Percentiles rank a stretch among this genome's conserved stretches.
Evolutionary conservation across 2,888 invertebrate species (phyloP).

Genomic region (Penaeus monodon): DNA sequence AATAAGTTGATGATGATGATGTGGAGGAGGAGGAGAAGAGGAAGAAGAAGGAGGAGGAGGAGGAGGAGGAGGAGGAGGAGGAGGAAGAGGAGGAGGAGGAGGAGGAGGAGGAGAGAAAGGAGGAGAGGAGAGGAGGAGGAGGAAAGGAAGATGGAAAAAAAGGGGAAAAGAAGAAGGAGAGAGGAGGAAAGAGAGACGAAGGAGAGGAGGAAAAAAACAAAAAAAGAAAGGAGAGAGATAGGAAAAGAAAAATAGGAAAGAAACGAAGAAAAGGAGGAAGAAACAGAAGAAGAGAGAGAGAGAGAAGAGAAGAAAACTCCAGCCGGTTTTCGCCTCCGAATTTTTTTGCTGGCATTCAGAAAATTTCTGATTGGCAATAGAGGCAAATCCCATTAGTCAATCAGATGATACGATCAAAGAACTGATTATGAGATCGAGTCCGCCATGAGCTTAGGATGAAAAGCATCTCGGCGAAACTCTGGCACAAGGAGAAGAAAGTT

Average conservation of each 20-base stretch:
- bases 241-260: neutral
- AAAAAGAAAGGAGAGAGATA: neutral
- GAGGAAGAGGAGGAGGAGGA: neutral
- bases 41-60: neutral
- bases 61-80: too few relatives aligned
- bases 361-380: neutral
- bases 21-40: neutral
- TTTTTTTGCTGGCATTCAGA: neutral
- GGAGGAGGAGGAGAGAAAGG: neutral
- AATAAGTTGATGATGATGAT: neutral
- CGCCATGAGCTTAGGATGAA: too few relatives aligned
- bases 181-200: neutral
- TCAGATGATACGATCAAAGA: neutral
- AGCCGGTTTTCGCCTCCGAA: neutral
- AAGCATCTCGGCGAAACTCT: too few relatives aligned
- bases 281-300: conserved; percentile 4
- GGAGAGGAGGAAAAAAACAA: neutral
- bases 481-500: too few relatives aligned
- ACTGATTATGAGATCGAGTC: too few relatives aligned
- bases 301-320: neutral
- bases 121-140: neutral
- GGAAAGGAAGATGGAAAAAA: neutral
- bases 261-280: neutral
- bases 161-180: too few relatives aligned
- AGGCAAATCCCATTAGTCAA: conserved; percentile 1